Evolutionary conservation across 1,140 invertebrate species (phyloP).

Genomic region (Holcopasites calliopsidis): DNA sequence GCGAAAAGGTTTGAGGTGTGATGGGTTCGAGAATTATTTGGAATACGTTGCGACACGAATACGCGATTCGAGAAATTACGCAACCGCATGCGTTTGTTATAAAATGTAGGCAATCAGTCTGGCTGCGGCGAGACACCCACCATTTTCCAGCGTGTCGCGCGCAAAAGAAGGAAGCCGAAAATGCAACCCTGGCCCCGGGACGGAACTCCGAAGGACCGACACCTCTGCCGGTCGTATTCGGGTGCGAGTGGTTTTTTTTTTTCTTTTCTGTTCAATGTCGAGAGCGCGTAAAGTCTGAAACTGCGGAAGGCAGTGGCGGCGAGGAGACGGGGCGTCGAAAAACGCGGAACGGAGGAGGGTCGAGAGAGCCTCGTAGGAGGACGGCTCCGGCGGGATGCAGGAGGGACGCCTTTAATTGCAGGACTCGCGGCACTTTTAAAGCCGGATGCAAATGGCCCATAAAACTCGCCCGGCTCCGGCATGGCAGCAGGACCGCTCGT

Average conservation of each 20-base stretch:
- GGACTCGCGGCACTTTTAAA: constrained; percentile 73
- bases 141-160: no score
- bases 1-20: no score
- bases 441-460: constrained; percentile 76
- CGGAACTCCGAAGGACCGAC: no score
- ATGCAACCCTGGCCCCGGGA: neutral
- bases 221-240: neutral
- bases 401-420: constrained; percentile 74
- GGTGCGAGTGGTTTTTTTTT: constrained; percentile 4
- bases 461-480: constrained; percentile 67
- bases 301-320: constrained; percentile 9
- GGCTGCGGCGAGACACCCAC: no score
- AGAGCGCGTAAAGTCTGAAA: constrained; percentile 25
- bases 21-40: no score
- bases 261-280: no score
- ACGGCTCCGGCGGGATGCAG: constrained; percentile 46
- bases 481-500: no score
- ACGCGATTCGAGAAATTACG: no score
- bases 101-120: no score
- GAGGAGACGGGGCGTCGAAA: constrained; percentile 35
- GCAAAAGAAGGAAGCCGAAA: neutral
- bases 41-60: no score
- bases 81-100: no score
- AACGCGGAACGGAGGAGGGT: constrained; percentile 16
- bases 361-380: neutral